These are phyloP conservation scores for Acrocephalus scirpaceus DNA, from an alignment of 2,797 vertebrate genomes.

Conservation along the genomic window DNA sequence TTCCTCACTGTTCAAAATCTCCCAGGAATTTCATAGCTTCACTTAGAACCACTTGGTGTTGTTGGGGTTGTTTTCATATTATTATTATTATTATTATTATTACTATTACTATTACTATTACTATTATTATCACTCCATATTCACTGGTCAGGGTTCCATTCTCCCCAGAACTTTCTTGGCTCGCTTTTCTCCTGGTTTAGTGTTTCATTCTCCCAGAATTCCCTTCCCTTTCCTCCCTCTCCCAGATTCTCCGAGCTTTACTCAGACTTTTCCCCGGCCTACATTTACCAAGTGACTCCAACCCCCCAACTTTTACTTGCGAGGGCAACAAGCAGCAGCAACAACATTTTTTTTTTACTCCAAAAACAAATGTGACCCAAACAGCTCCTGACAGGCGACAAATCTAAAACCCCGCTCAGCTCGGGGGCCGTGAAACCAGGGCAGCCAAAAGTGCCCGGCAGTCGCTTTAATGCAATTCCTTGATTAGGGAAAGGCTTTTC, in stretches of 20 bases:
- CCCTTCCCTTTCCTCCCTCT: background rate
- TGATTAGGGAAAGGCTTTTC: constrained; percentile 72
- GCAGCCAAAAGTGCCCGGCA: constrained; percentile 69
- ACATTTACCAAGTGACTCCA: background rate
- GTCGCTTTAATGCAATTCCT: constrained; percentile 76
- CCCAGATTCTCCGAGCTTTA: background rate
- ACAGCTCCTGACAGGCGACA: constrained; percentile 80
- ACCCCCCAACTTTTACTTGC: background rate
- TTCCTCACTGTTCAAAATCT: background rate
- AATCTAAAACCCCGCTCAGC: constrained; percentile 63
- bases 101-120: background rate
- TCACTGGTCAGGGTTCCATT: background rate
- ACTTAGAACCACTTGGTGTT: background rate
- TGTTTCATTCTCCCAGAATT: background rate
- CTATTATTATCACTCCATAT: background rate
- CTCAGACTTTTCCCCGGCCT: background rate
- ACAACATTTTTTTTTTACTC: constrained; percentile 6
- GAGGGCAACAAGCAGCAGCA: background rate
- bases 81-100: background rate
- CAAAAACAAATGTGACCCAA: constrained; percentile 70
- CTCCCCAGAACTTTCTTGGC: background rate
- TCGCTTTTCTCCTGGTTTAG: background rate
- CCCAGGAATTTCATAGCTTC: background rate
- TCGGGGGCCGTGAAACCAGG: constrained; percentile 41
- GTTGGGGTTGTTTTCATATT: background rate